Evolutionary conservation across 2,888 invertebrate species (phyloP), one percentile per base, ranked within the genome.

Genomic region (Parnassius orleans): DNA sequence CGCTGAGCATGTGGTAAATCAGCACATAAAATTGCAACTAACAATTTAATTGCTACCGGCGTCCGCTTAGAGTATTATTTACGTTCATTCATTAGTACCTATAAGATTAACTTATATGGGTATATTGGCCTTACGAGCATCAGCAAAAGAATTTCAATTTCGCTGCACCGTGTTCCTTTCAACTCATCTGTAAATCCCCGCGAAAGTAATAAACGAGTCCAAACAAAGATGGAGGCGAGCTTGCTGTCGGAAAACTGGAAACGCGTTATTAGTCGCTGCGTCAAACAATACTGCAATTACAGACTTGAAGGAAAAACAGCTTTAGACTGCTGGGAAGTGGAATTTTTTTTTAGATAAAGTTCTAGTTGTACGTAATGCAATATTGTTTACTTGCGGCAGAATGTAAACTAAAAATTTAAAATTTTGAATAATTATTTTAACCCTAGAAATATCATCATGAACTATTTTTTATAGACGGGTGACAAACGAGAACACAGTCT

Each of bases 171-270:
- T 48, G 9, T 5, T 41, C 10, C 41, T 57, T 11, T 48, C 7
- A 7, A 48, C 48, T 41, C 48, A n/a, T 42, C 33, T 47, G n/a
- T 19, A 44, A 33, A 24, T 47, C 48, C 48, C 48, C 15, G 48
- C 48, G 48, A 14, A 48, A 48, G 48, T 14, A 48, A 48, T 48
- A 48, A 15, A n/a, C 14, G 14, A 48, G 14, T 5, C 14, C 48
- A 33, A 33, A 12, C 48, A 48, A 48, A 48, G 48, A 48, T 48
- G 48, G 48, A n/a, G 48, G 14, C 48, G 48, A 48, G 48, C 48
- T 14, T 15, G 48, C 48, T 14, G 48, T 9, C 14, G 48, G 14
- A n/a, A 14, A 48, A 48, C 9, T 48, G 48, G 48, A 10, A 10
- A 48, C 9, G 48, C 48, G 48, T 48, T 14, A 48, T 48, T 48